Conservation (phyloP, 2,113 vertebrate genomes). For the Myotis brandtii region DNA sequence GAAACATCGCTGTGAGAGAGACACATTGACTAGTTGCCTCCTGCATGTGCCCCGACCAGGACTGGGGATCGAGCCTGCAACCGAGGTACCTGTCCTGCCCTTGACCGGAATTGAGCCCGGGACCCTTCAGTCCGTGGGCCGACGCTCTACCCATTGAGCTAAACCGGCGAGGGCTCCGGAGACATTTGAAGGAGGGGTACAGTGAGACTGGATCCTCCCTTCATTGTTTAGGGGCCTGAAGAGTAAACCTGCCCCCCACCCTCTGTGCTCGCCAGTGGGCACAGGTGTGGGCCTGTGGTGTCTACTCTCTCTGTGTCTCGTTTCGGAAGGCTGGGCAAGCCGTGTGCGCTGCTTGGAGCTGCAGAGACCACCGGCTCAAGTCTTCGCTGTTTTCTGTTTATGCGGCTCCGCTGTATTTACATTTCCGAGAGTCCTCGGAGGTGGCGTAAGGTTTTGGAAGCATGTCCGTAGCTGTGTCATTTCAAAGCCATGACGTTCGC, state of each 20-base stretch:
- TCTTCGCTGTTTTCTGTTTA: conserved; percentile 47
- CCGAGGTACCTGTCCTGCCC: no score
- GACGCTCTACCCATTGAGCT: no score
- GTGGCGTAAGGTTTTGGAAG: background rate
- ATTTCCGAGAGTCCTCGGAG: conserved; percentile 14
- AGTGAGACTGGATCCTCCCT: background rate
- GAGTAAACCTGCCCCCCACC: background rate
- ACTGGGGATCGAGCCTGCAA: no score
- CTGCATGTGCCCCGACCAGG: no score
- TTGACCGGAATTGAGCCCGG: no score
- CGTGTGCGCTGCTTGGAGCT: background rate
- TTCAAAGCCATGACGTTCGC: background rate
- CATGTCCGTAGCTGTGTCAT: background rate
- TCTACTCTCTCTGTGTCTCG: background rate
- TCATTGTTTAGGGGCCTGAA: background rate
- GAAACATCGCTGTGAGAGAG: no score
- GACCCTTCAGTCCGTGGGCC: no score
- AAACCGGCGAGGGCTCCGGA: no score
- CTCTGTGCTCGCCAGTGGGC: background rate
- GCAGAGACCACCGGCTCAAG: background rate
- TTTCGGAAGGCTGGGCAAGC: background rate
- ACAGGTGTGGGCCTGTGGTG: accelerated
- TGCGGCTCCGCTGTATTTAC: conserved; percentile 28
- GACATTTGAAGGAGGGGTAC: background rate
- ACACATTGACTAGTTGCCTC: no score